phyloP scores from a whole-genome alignment of 1,140 invertebrate genomes.

The Hirudo medicinalis region DNA sequence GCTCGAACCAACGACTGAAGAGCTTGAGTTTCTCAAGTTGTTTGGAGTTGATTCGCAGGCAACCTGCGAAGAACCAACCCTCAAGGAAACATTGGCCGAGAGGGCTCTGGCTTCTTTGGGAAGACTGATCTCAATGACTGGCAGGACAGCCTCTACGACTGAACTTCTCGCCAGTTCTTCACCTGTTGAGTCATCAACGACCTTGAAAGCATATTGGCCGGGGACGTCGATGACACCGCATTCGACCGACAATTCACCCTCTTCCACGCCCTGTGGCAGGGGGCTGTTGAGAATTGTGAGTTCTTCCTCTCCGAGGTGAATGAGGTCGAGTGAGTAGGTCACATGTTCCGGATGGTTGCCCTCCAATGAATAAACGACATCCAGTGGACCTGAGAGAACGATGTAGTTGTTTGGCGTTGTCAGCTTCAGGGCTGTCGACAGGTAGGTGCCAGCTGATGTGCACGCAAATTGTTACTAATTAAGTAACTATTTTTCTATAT shows the following conservation, averaged over 20 bases:
- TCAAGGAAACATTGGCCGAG: not conserved
- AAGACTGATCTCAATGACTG: not conserved
- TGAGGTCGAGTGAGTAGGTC: too few relatives aligned
- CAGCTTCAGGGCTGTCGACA: not conserved
- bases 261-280: not conserved
- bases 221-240: not conserved
- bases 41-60: not conserved
- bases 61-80: not conserved
- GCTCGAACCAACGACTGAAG: not conserved
- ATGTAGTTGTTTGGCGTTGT: not conserved
- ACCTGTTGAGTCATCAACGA: not conserved
- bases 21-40: not conserved
- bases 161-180: not conserved
- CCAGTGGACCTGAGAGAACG: not conserved
- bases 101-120: not conserved
- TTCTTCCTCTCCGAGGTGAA: too few relatives aligned
- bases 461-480: too few relatives aligned
- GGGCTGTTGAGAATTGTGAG: not conserved
- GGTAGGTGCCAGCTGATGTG: too few relatives aligned
- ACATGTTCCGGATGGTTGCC: not conserved
- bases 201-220: not conserved
- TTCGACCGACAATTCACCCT: not conserved
- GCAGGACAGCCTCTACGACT: not conserved
- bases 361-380: not conserved
- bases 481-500: too few relatives aligned